Evolutionary conservation across 2,797 vertebrate genomes (phyloP), one percentile per base, ranked within the genome.

Genomic region (Oreochromis grahami): DNA sequence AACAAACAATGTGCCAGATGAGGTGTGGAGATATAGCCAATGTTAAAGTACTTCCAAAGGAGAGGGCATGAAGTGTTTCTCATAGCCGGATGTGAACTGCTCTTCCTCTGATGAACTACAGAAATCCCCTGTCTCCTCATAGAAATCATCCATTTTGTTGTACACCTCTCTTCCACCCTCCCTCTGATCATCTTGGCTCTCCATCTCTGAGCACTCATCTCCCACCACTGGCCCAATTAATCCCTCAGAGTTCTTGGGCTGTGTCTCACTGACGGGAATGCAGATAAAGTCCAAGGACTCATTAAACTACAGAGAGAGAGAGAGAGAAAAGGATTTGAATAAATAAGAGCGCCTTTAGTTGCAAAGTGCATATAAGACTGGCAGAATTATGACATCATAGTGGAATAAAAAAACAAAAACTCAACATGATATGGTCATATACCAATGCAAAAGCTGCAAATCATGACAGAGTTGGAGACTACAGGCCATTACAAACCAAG

Each of bases 31-130:
- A 26, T 8, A 53, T 80, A n/a, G 58, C 74, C 13, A 89, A 56
- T 70, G 11, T 7, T 50, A 63, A 19, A 63, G 60, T 21, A 94
- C 36, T 26, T 93, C 95, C 19, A n/a, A 10, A 74, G 74, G 48
- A 45, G 88, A 86, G 5, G 96, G 96, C 95, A 97, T 94, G 88
- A 96, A 97, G 88, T 96, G 96, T 81, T 90, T 95, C 89, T 97
- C 96, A 8, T 97, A 97, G 43, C 94, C 96, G 1, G 92, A 93
- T 17, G 78, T 53, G 21, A 56, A 65, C 2, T 76, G 11, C n/a
- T 92, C 87, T 7, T 94, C 94, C 5, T 91, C 91, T 26, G 86
- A 85, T 45, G 86, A 91, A 84, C 55, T 89, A 50, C 84, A 63
- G 60, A 38, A 63, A 21, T 63, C 86, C 6, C 70, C 83, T 55